Conservation (phyloP, 1,140 invertebrate species). For the Sycophaga agraensis region DNA sequence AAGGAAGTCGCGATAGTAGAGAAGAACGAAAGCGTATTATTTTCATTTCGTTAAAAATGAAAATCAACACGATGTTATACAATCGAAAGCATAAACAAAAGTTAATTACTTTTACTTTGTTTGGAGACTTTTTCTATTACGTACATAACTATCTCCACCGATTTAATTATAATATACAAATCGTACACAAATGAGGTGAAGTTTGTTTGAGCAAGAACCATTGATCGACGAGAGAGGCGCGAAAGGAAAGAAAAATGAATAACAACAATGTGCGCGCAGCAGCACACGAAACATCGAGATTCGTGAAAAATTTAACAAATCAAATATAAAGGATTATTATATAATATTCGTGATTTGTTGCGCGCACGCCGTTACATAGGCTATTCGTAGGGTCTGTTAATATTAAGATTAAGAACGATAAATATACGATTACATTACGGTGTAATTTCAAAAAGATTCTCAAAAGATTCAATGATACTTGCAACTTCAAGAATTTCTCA, state of each 20-base stretch:
- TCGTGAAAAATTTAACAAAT: conserved; percentile 3
- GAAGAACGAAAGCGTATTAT: neutral
- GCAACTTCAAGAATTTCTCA: conserved; percentile 50
- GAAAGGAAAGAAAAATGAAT: conserved; percentile 7
- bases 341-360: conserved; percentile 27
- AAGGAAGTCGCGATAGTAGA: too few species aligned
- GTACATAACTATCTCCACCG: conserved; percentile 15
- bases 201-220: conserved; percentile 9
- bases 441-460: conserved; percentile 49
- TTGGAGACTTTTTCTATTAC: conserved; percentile 23
- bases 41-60: conserved; percentile 13
- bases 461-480: conserved; percentile 48
- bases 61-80: conserved; percentile 14
- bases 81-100: neutral
- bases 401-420: conserved; percentile 47
- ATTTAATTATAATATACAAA: conserved; percentile 12
- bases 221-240: neutral
- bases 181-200: conserved; percentile 6
- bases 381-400: conserved; percentile 48
- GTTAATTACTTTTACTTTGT: too few species aligned
- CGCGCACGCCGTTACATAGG: conserved; percentile 35
- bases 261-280: conserved; percentile 15
- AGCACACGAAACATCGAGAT: conserved; percentile 1
- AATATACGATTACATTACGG: conserved; percentile 42
- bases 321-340: conserved; percentile 13